phyloP scores from a whole-genome alignment of 2,797 vertebrate genomes.

The Tokudaia tokunoshimensis region DNA sequence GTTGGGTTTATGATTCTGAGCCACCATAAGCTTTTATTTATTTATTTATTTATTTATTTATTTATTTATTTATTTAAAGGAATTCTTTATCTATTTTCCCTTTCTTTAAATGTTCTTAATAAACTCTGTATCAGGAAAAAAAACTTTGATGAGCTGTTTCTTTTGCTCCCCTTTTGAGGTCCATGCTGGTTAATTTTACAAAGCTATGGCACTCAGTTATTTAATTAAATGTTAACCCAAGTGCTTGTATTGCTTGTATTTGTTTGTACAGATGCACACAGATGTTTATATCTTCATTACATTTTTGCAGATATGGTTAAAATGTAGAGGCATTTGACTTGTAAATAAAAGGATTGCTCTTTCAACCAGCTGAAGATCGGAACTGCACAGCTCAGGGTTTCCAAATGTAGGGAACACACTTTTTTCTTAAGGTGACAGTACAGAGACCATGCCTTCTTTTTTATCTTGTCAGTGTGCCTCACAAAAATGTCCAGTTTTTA shows the following conservation, averaged over 20 bases:
- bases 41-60: too few relatives aligned
- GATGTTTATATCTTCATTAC: not conserved
- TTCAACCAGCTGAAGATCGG: not conserved
- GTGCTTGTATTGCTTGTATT: not conserved
- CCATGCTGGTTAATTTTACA: not conserved
- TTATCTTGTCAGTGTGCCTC: not conserved
- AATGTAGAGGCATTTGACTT: not conserved
- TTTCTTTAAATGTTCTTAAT: not conserved
- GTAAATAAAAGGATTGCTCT: not conserved
- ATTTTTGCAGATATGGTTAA: not conserved
- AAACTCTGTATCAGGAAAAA: not conserved
- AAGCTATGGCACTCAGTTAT: not conserved
- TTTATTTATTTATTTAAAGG: not conserved
- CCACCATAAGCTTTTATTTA: accelerated
- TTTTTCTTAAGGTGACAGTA: not conserved
- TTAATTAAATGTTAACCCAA: not conserved
- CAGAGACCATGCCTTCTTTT: not conserved
- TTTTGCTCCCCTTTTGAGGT: not conserved
- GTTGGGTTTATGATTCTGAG: not conserved
- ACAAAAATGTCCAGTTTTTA: not conserved
- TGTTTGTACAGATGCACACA: not conserved
- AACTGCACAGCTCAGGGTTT: not conserved
- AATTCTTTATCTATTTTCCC: not conserved
- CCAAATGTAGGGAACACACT: not conserved
- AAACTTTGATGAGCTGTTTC: not conserved